Base-by-base conservation (phyloP, 1,140 invertebrate genomes). In the Whitmania pigra region DNA sequence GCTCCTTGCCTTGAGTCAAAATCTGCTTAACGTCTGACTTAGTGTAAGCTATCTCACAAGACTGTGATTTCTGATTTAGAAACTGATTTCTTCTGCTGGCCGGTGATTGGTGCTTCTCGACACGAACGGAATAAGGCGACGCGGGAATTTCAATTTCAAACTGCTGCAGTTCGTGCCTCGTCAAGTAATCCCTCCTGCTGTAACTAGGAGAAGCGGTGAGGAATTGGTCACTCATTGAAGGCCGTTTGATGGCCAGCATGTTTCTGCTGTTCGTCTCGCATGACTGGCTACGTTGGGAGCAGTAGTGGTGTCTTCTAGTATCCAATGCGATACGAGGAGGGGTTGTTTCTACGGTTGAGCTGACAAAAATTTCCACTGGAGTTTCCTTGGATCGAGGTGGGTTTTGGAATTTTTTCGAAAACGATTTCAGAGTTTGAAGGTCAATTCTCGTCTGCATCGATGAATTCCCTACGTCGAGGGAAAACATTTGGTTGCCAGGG, bases 221-320 rank as follows among this genome's bases (percentile, higher is more conserved):
- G 6, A 63, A 63, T 31, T 63, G 57, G 22, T 63, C 57, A 15
- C 57, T 63, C 3, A 63, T 15, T 17, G 57, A 63, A 63, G 57
- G 57, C 3, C 57, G 22, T 17, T 63, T 63, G 29, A 63, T 63
- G 29, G 22, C 29, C 29, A 63, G 22, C 29, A 25, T 22, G 22
- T 63, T 22, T 18, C 29, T 63, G 29, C 29, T 63, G 29, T 31
- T 63, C 29, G 57, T 63, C 29, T 63, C 57, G 29, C 57, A 63
- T 31, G 57, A 63, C 29, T 63, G 57, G 57, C 57, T 63, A n/a
- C 57, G 57, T 63, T 63, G 57, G 11, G 57, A 25, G 57, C 57
- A 63, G 57, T 63, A 63, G 22, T 63, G 22, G 11, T 63, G 57
- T n/a, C 57, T 22, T 63, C 57, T 63, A 2, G 29, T 17, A 13